These are phyloP conservation scores for Shinisaurus crocodilurus DNA, from an alignment of 2,113 vertebrate species.

Conservation along the genomic window DNA sequence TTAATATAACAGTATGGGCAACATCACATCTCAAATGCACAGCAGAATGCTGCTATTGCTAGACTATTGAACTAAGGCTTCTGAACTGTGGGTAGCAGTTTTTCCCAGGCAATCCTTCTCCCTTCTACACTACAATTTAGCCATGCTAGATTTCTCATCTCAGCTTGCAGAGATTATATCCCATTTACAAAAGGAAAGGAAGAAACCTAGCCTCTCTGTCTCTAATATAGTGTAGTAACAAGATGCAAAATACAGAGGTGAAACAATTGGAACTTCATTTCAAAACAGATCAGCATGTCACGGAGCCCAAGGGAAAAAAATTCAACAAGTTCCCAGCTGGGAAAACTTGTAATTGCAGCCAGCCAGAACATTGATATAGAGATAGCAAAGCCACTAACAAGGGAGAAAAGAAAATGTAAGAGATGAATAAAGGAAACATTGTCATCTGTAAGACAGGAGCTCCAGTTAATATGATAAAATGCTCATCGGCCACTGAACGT, in stretches of 20 bases:
- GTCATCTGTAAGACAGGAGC: constrained; percentile 63
- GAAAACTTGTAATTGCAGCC: constrained; percentile 78
- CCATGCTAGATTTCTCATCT: background rate
- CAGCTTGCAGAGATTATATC: background rate
- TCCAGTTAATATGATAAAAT: constrained; percentile 71
- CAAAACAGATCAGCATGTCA: constrained; percentile 67
- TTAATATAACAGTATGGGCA: background rate
- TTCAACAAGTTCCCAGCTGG: constrained; percentile 71
- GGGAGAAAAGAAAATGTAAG: constrained; percentile 72
- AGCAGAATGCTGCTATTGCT: background rate
- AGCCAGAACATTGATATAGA: constrained; percentile 76
- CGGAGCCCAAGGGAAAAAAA: constrained; percentile 68
- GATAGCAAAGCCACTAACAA: constrained; percentile 75
- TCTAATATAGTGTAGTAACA: constrained; percentile 41
- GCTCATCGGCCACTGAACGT: constrained; percentile 59
- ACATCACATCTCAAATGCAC: background rate
- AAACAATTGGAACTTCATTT: constrained; percentile 70
- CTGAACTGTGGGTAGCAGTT: background rate
- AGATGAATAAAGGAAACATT: constrained; percentile 71
- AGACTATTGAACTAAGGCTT: background rate
- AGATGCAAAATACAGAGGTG: constrained; percentile 66
- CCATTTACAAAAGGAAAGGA: constrained; percentile 11
- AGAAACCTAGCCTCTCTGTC: background rate
- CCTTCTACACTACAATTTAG: constrained; percentile 16
- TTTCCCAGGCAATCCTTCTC: background rate